Conservation (phyloP, 2,797 vertebrate species). For the Nyctibius grandis region DNA sequence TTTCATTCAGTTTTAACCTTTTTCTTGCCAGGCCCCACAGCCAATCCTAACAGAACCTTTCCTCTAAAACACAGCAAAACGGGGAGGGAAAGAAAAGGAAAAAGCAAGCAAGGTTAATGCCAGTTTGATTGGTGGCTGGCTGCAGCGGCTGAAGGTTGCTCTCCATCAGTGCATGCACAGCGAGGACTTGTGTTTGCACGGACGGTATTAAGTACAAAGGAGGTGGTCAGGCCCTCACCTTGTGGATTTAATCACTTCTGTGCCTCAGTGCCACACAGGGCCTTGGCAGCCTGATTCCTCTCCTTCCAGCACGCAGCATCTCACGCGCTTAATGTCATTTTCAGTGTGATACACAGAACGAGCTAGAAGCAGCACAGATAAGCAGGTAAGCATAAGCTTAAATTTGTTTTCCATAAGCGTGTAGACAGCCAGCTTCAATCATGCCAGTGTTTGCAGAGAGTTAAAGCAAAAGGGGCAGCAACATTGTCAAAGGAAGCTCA, state of each 20-base stretch:
- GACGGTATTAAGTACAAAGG: neutral
- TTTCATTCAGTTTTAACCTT: conserved; percentile 27
- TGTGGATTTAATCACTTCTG: conserved; percentile 24
- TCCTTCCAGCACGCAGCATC: neutral
- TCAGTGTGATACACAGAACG: neutral
- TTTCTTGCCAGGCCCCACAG: neutral
- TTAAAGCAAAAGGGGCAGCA: neutral
- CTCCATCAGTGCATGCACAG: neutral
- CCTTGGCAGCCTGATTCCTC: neutral
- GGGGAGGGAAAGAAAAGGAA: neutral
- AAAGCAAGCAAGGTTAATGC: conserved; percentile 23
- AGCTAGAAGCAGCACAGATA: neutral
- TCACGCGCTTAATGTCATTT: neutral
- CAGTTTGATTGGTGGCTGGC: conserved; percentile 46
- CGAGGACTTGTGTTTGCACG: neutral
- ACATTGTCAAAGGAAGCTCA: neutral
- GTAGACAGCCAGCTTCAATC: neutral
- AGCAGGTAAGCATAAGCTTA: neutral
- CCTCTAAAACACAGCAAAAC: neutral
- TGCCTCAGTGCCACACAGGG: neutral
- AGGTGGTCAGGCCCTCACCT: neutral
- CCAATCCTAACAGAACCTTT: neutral
- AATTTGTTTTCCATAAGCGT: neutral
- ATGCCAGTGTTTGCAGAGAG: neutral
- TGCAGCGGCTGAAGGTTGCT: conserved; percentile 25